Evolutionary conservation across 2,797 vertebrate species (phyloP).

Genomic region (Babyrousa celebensis): DNA sequence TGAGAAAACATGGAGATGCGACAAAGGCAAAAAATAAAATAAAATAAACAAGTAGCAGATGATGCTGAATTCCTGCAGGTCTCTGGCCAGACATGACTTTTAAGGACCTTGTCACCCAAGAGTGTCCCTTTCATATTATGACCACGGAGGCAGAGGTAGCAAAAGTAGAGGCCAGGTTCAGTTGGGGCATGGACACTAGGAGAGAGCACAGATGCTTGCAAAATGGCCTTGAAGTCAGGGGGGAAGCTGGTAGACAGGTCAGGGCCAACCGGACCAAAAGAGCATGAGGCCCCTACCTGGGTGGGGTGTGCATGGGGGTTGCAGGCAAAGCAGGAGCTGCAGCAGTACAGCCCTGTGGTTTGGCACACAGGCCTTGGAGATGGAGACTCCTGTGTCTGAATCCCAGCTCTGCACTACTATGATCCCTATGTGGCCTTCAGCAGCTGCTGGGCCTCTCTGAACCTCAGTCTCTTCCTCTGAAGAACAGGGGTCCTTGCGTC

Average conservation of each 20-base stretch:
- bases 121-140: rapidly evolving
- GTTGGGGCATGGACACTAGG: rapidly evolving
- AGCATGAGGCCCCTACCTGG: not conserved
- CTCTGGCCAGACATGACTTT: not conserved
- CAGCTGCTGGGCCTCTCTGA: not conserved
- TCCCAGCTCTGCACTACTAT: rapidly evolving
- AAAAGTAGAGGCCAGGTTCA: not conserved
- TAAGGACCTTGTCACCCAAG: not conserved
- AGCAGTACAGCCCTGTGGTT: too few relatives aligned
- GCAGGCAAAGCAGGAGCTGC: not conserved
- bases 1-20: not conserved
- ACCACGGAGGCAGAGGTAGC: not conserved
- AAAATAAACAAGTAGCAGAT: too few relatives aligned
- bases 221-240: not conserved
- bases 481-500: not conserved
- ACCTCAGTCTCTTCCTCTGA: not conserved
- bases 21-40: not conserved
- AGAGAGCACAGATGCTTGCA: not conserved
- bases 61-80: not conserved
- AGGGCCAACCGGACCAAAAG: not conserved
- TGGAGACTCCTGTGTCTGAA: not conserved
- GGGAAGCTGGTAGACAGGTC: too few relatives aligned
- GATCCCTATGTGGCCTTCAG: not conserved
- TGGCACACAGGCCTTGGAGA: not conserved
- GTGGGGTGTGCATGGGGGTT: rapidly evolving